Conservation (phyloP, 1,140 invertebrate genomes). For the Vanessa tameamea region DNA sequence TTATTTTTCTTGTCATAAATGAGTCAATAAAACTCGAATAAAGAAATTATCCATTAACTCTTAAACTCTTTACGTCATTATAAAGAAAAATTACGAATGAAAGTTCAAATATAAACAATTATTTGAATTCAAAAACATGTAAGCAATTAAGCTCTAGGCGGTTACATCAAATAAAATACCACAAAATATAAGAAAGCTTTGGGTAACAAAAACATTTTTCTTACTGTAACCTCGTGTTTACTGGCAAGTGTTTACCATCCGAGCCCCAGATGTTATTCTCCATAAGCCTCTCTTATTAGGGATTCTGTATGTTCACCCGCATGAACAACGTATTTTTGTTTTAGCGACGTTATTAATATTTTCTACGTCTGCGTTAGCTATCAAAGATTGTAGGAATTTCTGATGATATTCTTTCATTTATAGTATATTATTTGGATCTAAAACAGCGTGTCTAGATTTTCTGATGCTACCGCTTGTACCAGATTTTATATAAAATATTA, state of each 20-base stretch:
- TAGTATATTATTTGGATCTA: not conserved
- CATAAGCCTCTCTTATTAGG: constrained; percentile 74
- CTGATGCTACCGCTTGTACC: too few species aligned
- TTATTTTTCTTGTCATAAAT: too few species aligned
- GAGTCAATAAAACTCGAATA: too few species aligned
- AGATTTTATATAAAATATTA: too few species aligned
- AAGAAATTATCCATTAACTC: too few species aligned
- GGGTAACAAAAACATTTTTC: constrained; percentile 70
- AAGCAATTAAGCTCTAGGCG: constrained; percentile 33
- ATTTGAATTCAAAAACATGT: not conserved
- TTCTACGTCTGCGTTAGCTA: constrained; percentile 28
- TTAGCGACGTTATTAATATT: constrained; percentile 49
- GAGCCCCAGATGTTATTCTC: constrained; percentile 71
- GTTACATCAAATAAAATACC: constrained; percentile 48
- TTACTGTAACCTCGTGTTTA: constrained; percentile 71
- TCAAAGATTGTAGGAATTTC: constrained; percentile 11
- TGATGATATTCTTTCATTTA: constrained; percentile 3
- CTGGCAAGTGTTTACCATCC: constrained; percentile 70
- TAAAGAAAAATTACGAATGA: not conserved
- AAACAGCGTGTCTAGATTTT: too few species aligned
- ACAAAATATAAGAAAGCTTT: constrained; percentile 59
- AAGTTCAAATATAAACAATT: not conserved
- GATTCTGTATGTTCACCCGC: constrained; percentile 63
- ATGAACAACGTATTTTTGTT: constrained; percentile 62
- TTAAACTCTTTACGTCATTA: too few species aligned